Percentiles rank a stretch among this genome's conserved stretches.
Conservation (phyloP, 2,797 vertebrate species). For the Cossypha niveicapilla region DNA sequence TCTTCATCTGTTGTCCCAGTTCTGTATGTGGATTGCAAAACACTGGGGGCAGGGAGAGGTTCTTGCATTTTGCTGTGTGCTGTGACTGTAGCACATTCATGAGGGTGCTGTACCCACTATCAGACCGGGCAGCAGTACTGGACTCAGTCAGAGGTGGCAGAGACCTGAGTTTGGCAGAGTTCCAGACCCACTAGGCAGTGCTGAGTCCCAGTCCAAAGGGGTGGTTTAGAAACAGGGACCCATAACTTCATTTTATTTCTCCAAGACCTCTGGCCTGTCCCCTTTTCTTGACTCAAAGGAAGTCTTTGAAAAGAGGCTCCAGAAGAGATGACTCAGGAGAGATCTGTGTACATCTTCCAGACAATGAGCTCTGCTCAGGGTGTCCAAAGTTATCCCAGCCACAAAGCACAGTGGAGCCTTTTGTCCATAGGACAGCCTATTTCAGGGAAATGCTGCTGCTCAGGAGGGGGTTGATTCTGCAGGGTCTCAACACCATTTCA, state of each 20-base stretch:
- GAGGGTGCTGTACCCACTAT: accelerated
- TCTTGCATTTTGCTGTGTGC: not conserved
- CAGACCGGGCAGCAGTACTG: not conserved
- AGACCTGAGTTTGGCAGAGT: not conserved
- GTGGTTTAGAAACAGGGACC: not conserved
- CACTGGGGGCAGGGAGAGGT: not conserved
- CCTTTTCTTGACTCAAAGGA: not conserved
- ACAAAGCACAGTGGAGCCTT: not conserved
- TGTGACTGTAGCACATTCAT: not conserved
- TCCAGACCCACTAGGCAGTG: not conserved
- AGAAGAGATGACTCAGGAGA: accelerated
- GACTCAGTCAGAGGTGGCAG: not conserved
- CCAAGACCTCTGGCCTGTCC: not conserved
- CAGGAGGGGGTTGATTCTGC: not conserved
- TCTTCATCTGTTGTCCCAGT: not conserved
- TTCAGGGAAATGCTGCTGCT: not conserved
- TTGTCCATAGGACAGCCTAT: not conserved
- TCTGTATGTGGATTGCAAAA: not conserved
- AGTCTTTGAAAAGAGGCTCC: not conserved
- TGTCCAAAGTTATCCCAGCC: not conserved
- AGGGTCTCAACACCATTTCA: not conserved
- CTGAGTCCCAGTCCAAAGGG: not conserved
- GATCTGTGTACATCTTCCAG: not conserved
- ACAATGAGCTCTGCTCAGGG: not conserved
- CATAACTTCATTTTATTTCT: not conserved